Evolutionary conservation across 2,888 invertebrate genomes (phyloP).

Genomic region (Agonum fuliginosum): DNA sequence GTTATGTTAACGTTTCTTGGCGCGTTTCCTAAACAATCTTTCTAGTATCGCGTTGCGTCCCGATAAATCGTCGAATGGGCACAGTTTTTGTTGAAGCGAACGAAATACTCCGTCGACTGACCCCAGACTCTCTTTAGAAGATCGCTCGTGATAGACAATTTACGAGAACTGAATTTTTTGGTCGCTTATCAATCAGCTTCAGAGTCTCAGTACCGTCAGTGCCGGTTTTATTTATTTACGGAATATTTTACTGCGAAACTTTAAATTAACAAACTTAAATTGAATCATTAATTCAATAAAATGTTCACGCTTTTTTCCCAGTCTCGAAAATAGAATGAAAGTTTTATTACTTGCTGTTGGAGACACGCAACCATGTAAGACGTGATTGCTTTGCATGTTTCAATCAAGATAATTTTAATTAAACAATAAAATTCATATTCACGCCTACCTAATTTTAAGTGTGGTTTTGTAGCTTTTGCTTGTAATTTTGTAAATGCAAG

Average conservation of each 20-base stretch:
- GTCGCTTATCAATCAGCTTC: slow-evolving; percentile 23
- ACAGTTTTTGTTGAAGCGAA: slow-evolving; percentile 10
- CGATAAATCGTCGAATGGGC: slow-evolving; percentile 20
- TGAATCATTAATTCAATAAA: neutral
- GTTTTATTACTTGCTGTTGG: neutral
- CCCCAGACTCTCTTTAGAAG: slow-evolving; percentile 18
- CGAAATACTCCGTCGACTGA: slow-evolving; percentile 7
- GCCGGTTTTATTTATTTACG: slow-evolving; percentile 26
- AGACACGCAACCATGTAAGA: neutral
- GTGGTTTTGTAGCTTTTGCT: too few relatives aligned
- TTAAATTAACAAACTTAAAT: slow-evolving; percentile 38
- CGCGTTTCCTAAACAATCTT: slow-evolving; percentile 35
- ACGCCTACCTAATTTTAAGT: neutral
- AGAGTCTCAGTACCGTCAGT: neutral
- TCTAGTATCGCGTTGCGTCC: neutral
- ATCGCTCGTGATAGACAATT: neutral
- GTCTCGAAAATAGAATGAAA: neutral
- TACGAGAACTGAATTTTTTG: slow-evolving; percentile 8
- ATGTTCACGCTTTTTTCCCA: neutral
- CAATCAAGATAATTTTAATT: neutral
- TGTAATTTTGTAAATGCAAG: too few relatives aligned
- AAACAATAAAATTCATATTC: neutral
- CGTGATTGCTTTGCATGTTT: neutral
- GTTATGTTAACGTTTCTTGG: slow-evolving; percentile 21
- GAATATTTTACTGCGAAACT: slow-evolving; percentile 11